phyloP scores from a whole-genome alignment of 1,140 invertebrate genomes.

The Hylaeus anthracinus region DNA sequence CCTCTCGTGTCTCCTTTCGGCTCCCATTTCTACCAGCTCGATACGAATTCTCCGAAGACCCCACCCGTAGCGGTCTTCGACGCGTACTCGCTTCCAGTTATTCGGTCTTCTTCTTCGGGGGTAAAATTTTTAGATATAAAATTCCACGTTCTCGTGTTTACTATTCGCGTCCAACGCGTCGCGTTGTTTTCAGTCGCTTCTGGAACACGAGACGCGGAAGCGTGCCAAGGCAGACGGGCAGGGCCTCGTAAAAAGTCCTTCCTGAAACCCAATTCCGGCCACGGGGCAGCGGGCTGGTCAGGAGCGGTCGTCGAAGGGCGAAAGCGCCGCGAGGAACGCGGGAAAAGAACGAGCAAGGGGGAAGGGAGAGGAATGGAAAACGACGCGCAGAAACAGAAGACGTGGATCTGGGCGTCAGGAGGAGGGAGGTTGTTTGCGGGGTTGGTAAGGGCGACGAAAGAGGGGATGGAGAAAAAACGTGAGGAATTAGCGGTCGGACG shows the following conservation, averaged over 20 bases:
- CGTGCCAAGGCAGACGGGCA: constrained; percentile 35
- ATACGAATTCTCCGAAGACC: constrained; percentile 41
- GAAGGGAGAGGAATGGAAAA: neutral
- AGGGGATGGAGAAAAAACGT: constrained; percentile 65
- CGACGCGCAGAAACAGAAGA: neutral
- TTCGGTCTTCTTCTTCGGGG: neutral
- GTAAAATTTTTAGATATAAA: too few relatives aligned
- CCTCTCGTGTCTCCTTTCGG: constrained; percentile 12
- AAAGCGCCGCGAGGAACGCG: neutral
- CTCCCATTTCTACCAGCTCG: constrained; percentile 64
- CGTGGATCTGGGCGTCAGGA: neutral
- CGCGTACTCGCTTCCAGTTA: neutral
- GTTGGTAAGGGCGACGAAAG: constrained; percentile 1
- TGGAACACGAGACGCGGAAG: constrained; percentile 39
- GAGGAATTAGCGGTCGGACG: constrained; percentile 74
- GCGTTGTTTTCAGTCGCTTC: neutral
- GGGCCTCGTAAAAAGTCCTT: constrained; percentile 57
- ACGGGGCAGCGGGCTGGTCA: constrained; percentile 19
- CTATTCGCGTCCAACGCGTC: too few relatives aligned
- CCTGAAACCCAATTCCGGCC: constrained; percentile 67
- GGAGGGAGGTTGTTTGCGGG: constrained; percentile 23
- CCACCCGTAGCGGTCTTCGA: neutral
- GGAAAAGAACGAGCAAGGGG: neutral
- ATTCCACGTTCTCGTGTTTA: neutral
- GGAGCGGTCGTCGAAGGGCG: neutral